Evolutionary conservation across 2,888 invertebrate species (phyloP).

Genomic region (Thecocarcelia acutangulata): DNA sequence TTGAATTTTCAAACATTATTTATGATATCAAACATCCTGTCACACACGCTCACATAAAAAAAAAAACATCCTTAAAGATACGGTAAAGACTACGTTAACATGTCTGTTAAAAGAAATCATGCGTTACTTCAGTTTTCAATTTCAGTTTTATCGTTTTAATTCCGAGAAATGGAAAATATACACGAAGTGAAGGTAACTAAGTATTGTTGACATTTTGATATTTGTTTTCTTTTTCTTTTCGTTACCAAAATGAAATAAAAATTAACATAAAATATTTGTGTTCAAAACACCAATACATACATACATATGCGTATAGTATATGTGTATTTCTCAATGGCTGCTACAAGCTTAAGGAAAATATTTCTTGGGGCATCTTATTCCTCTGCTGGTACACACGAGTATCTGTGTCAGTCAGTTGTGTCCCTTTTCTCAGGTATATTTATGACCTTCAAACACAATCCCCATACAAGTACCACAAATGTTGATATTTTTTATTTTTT

Average conservation of each 20-base stretch:
- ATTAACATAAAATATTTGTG: conserved; percentile 50
- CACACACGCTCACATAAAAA: conserved; percentile 14
- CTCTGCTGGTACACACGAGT: conserved; percentile 3
- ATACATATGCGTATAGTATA: too few relatives aligned
- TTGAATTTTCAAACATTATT: conserved; percentile 51
- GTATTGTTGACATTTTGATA: conserved; percentile 66
- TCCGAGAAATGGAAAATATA: conserved; percentile 39
- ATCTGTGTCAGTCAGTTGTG: conserved; percentile 29
- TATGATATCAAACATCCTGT: conserved; percentile 45
- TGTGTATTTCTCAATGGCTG: neutral
- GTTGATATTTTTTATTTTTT: neutral
- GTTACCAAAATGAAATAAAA: conserved; percentile 41
- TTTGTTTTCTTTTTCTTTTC: conserved; percentile 8
- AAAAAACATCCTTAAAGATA: neutral
- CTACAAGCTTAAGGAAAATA: conserved; percentile 5
- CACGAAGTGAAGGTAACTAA: conserved; percentile 58
- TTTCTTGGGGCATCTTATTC: conserved; percentile 2
- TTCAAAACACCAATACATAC: neutral
- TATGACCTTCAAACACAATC: conserved; percentile 61
- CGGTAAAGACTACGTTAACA: conserved; percentile 29
- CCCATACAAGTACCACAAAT: conserved; percentile 38
- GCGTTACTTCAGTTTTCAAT: neutral
- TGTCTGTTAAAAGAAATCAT: conserved; percentile 26
- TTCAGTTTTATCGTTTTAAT: conserved; percentile 36
- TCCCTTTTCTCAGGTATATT: conserved; percentile 29